Percentiles rank a stretch among this genome's conserved stretches.
phyloP scores from a whole-genome alignment of 2,797 vertebrate genomes.

The Spinus pinus region DNA sequence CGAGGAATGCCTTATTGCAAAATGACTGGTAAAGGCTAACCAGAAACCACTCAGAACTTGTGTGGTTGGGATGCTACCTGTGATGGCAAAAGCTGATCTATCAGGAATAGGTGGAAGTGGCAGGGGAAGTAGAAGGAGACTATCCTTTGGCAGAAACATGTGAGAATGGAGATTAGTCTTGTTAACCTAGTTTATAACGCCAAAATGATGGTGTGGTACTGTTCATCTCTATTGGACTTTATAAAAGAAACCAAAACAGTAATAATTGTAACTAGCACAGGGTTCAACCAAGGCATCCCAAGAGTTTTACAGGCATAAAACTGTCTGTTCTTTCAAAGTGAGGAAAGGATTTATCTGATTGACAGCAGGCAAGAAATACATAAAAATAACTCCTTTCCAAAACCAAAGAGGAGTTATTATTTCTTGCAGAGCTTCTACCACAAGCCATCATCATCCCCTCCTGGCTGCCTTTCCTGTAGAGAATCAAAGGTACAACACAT shows the following conservation, averaged over 20 bases:
- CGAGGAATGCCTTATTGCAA: not conserved
- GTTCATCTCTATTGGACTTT: not conserved
- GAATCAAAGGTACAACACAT: conserved; percentile 24
- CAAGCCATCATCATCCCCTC: conserved; percentile 35
- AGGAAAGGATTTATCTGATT: conserved; percentile 1
- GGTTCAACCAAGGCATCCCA: not conserved
- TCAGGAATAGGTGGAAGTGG: not conserved
- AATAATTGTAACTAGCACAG: not conserved
- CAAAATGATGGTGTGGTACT: not conserved
- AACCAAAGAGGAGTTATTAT: conserved; percentile 34
- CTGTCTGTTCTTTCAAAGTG: not conserved
- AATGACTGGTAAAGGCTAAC: not conserved
- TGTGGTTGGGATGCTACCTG: not conserved
- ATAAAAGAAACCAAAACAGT: not conserved
- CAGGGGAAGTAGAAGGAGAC: not conserved
- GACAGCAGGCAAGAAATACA: conserved; percentile 1
- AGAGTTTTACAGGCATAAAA: not conserved
- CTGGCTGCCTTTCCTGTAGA: conserved; percentile 30
- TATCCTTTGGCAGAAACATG: not conserved
- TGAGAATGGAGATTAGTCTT: not conserved
- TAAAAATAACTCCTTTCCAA: conserved; percentile 39
- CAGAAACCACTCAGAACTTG: not conserved
- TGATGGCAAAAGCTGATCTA: not conserved
- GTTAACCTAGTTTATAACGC: not conserved
- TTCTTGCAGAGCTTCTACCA: conserved; percentile 47